phyloP scores from a whole-genome alignment of 2,113 vertebrate genomes.

The Rattus rattus region DNA sequence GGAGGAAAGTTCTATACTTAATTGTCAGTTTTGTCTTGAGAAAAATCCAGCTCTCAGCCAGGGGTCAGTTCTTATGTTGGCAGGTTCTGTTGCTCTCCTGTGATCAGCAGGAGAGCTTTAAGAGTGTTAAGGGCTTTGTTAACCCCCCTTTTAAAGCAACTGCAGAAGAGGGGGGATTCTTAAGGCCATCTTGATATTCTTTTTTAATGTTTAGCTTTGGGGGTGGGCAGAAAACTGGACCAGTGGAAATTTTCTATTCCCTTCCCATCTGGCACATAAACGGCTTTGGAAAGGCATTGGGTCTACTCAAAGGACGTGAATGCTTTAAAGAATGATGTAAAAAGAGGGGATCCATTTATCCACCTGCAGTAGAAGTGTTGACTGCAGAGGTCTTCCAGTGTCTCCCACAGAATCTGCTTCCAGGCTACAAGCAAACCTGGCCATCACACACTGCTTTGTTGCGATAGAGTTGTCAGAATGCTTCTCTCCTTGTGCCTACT shows the following conservation, averaged over 20 bases:
- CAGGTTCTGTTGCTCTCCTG: slow-evolving; percentile 53
- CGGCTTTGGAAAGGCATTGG: slow-evolving; percentile 49
- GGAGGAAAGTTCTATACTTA: slow-evolving; percentile 61
- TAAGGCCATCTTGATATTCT: slow-evolving; percentile 61
- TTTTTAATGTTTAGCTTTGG: slow-evolving; percentile 57
- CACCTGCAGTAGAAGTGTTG: slow-evolving; percentile 27
- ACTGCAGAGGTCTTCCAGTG: slow-evolving; percentile 17
- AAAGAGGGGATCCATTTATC: slow-evolving; percentile 48
- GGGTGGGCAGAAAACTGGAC: slow-evolving; percentile 44
- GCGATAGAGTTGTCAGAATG: slow-evolving; percentile 25
- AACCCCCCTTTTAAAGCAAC: slow-evolving; percentile 69
- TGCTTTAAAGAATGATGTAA: slow-evolving; percentile 55
- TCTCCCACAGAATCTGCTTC: slow-evolving; percentile 32
- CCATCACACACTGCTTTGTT: neutral
- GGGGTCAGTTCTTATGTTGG: slow-evolving; percentile 51
- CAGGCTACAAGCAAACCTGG: slow-evolving; percentile 17
- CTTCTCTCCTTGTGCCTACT: neutral
- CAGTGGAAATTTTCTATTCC: slow-evolving; percentile 54
- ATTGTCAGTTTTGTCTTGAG: slow-evolving; percentile 74
- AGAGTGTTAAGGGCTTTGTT: slow-evolving; percentile 72
- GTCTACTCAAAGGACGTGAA: slow-evolving; percentile 48
- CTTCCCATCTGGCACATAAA: slow-evolving; percentile 74
- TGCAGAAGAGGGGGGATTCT: slow-evolving; percentile 60
- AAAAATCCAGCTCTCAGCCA: slow-evolving; percentile 68
- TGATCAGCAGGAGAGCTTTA: slow-evolving; percentile 70